Conservation (phyloP, 1,140 invertebrate species). For the Rhopalosiphum maidis region DNA sequence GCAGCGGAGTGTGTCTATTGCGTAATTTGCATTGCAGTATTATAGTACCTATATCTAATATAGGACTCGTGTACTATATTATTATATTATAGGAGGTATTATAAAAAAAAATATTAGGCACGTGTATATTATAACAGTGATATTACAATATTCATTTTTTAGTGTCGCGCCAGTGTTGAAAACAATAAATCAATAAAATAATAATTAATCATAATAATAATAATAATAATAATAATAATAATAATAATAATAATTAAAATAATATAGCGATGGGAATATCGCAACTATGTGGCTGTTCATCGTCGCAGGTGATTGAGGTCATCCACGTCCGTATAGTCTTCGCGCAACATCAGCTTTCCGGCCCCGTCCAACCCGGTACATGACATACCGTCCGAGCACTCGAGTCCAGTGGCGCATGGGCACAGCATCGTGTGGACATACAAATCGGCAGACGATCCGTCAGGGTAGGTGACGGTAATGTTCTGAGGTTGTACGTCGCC, state of each 20-base stretch:
- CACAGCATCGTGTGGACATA: slow-evolving; percentile 27
- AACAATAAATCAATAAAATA: neutral
- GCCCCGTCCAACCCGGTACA: slow-evolving; percentile 42
- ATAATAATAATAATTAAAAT: neutral
- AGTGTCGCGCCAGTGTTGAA: neutral
- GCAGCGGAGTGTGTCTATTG: neutral
- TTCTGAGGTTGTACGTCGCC: neutral
- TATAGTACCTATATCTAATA: neutral
- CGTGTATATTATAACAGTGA: neutral
- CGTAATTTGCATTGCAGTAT: no score
- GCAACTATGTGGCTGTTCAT: neutral
- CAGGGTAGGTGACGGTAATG: slow-evolving; percentile 21
- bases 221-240: slow-evolving; percentile 7
- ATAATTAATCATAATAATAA: neutral
- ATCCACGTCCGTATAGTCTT: slow-evolving; percentile 47
- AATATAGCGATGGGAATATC: neutral
- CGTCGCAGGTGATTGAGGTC: slow-evolving; percentile 46
- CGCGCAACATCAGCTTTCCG: slow-evolving; percentile 26
- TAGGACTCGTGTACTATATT: neutral
- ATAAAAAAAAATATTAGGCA: neutral
- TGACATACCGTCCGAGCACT: slow-evolving; percentile 17
- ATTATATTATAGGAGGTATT: neutral
- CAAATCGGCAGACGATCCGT: slow-evolving; percentile 31
- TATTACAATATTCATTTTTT: neutral
- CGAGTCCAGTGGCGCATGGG: slow-evolving; percentile 15